Conservation (phyloP, 2,797 vertebrate species). For the Okamejei kenojei region DNA sequence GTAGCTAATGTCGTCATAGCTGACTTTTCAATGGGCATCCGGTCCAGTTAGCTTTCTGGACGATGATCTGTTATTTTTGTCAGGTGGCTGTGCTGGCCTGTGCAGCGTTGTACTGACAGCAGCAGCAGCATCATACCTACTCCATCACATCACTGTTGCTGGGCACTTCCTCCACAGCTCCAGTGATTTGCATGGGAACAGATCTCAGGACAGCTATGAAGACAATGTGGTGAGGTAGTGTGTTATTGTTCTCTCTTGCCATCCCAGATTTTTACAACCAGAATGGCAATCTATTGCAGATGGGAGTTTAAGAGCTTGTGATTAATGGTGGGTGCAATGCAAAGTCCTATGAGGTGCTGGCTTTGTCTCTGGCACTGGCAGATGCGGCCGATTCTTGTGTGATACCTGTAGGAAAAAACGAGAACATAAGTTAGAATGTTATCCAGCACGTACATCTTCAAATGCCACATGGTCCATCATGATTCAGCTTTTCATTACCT, state of each 20-base stretch:
- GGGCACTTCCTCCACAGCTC: neutral
- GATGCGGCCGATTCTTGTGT: neutral
- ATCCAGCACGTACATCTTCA: neutral
- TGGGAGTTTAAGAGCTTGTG: neutral
- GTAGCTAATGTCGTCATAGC: neutral
- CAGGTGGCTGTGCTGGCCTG: neutral
- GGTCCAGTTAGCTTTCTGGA: neutral
- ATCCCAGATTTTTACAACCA: neutral
- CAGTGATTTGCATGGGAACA: neutral
- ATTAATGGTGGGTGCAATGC: neutral
- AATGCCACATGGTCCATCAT: neutral
- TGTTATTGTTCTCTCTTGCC: neutral
- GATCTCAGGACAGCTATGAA: neutral
- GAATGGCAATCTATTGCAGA: neutral
- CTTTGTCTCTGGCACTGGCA: neutral
- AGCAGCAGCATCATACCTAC: neutral
- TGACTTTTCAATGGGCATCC: neutral
- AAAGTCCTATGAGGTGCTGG: neutral
- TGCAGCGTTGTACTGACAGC: neutral
- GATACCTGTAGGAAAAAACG: neutral
- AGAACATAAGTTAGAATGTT: neutral
- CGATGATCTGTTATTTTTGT: neutral
- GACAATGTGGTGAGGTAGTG: neutral
- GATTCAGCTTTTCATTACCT: neutral
- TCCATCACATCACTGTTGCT: neutral